These are phyloP conservation scores for Reticulitermes lucifugus DNA, from an alignment of 2,888 invertebrate species.

Conservation along the genomic window DNA sequence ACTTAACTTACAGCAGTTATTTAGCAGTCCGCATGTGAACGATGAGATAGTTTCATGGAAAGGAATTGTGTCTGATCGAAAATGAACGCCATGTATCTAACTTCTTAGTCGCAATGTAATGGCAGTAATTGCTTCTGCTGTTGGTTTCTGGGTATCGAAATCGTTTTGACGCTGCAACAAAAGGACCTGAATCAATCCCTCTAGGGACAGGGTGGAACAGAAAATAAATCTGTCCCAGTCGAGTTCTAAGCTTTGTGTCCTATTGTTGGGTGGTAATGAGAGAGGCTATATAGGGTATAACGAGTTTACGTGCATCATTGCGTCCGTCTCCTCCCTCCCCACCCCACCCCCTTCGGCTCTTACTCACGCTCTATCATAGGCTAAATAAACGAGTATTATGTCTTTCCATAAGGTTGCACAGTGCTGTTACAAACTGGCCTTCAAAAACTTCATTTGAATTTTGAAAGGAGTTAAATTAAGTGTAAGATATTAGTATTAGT, in stretches of 20 bases:
- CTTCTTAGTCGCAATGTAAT: slow-evolving; percentile 1
- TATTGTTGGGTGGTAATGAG: slow-evolving; percentile 38
- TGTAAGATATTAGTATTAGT: no score
- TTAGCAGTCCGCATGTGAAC: not conserved
- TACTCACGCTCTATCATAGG: not conserved
- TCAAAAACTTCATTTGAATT: not conserved
- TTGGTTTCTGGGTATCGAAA: slow-evolving; percentile 10
- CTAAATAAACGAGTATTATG: no score
- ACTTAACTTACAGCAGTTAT: no score
- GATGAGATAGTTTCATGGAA: not conserved
- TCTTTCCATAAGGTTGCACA: no score
- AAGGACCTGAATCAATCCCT: slow-evolving; percentile 6
- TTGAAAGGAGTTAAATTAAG: not conserved
- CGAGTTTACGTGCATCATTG: slow-evolving; percentile 28
- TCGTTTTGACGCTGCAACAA: slow-evolving; percentile 6
- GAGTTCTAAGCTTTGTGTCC: slow-evolving; percentile 35
- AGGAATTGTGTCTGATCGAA: not conserved
- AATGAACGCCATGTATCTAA: not conserved
- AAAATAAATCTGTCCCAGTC: slow-evolving; percentile 46
- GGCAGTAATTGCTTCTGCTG: not conserved
- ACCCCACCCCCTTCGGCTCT: not conserved
- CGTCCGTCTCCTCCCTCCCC: not conserved
- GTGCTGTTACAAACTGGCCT: not conserved
- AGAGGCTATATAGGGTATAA: slow-evolving; percentile 16
- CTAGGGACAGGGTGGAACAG: slow-evolving; percentile 31